phyloP scores from a whole-genome alignment of 37 sponge, comb jelly and placozoan genomes.

The Lycopodina hypogea region DNA sequence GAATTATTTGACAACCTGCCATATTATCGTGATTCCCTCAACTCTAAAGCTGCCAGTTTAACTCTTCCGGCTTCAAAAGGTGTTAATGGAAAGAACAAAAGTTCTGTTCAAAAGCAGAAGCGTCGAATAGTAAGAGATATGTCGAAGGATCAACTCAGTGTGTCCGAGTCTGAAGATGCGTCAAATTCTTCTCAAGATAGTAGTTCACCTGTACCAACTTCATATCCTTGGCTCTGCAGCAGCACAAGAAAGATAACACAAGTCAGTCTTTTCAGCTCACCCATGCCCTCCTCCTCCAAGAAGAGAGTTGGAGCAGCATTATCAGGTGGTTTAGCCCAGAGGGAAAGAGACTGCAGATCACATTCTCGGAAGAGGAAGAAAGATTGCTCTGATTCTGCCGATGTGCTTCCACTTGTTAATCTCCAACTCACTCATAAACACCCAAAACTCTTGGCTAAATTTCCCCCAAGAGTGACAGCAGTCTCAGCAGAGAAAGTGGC shows the following conservation, averaged over 20 bases:
- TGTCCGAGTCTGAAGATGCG: conserved; percentile 20
- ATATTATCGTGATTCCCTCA: no score
- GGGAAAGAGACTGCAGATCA: neutral
- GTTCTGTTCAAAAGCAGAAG: neutral
- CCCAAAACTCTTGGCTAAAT: no score
- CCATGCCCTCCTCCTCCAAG: neutral
- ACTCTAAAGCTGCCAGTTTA: no score
- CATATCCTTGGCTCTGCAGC: neutral
- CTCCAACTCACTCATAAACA: no score
- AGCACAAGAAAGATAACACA: conserved; percentile 31
- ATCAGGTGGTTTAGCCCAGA: neutral
- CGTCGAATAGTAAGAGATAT: conserved; percentile 39
- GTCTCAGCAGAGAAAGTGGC: no score
- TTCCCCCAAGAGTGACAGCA: no score
- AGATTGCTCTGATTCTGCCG: neutral
- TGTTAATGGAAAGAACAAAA: neutral
- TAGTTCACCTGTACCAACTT: no score
- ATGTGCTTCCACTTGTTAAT: neutral
- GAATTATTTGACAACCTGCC: neutral
- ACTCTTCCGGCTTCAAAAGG: neutral
- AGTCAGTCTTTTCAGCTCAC: neutral
- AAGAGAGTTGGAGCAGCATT: neutral
- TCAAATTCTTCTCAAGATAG: neutral
- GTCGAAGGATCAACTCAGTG: conserved; percentile 36
- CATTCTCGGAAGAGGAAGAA: neutral